A percentile compares a stretch with the other conserved stretches of the same genome.
phyloP scores from a whole-genome alignment of 2,797 vertebrate genomes.

The Rhodeus uyekii region DNA sequence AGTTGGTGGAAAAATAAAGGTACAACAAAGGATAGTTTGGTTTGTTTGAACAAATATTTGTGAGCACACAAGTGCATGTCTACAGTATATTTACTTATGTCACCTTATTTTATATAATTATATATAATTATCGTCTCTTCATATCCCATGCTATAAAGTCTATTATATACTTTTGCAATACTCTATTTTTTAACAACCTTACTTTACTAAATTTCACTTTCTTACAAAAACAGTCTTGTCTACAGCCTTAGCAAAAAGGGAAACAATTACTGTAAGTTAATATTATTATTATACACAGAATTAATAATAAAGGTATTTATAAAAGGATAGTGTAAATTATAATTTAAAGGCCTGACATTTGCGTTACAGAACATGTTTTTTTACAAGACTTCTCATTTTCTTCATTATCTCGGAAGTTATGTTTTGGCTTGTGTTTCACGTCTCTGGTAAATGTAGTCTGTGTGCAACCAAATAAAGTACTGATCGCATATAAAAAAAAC shows the following conservation, averaged over 20 bases:
- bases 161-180: background rate
- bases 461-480: rapidly evolving
- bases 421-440: background rate
- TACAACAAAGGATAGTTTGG: background rate
- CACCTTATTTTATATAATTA: background rate
- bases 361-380: background rate
- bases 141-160: no score
- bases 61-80: background rate
- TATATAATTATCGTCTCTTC: background rate
- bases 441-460: slow-evolving; percentile 63
- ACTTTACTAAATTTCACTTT: no score
- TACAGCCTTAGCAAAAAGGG: background rate
- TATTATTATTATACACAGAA: background rate
- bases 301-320: background rate
- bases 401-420: background rate
- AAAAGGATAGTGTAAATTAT: background rate
- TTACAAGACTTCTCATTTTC: background rate
- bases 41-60: background rate
- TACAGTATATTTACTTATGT: background rate
- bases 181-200: background rate
- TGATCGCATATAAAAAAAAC: slow-evolving; percentile 45
- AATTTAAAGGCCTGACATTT: background rate
- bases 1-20: slow-evolving; percentile 24
- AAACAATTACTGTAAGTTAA: background rate
- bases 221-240: background rate